These are phyloP conservation scores for Drosophila prostipennis DNA, from an alignment of 2,888 invertebrate species.

Conservation along the genomic window DNA sequence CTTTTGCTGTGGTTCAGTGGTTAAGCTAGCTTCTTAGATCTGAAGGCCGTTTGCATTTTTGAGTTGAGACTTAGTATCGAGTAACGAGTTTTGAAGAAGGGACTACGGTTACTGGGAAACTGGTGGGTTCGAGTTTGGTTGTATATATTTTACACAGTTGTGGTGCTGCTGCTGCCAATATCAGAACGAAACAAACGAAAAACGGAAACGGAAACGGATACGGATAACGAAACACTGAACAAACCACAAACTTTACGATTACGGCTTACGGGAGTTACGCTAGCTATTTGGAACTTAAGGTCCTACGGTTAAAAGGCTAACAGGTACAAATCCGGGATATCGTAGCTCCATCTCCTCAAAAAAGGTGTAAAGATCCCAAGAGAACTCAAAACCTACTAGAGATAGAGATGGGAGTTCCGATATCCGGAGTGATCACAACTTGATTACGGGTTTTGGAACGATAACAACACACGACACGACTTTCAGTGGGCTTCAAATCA, in stretches of 20 bases:
- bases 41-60: constrained; percentile 29
- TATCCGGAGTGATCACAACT: constrained; percentile 26
- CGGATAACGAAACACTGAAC: constrained; percentile 47
- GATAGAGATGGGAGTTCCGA: neutral
- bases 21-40: constrained; percentile 5
- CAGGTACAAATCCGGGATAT: constrained; percentile 43
- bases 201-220: constrained; percentile 15
- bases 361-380: neutral
- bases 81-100: constrained; percentile 32
- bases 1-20: constrained; percentile 54
- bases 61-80: constrained; percentile 23
- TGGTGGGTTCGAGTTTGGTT: constrained; percentile 9
- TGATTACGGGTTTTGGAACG: constrained; percentile 41
- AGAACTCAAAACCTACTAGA: neutral
- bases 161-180: constrained; percentile 23
- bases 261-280: constrained; percentile 40
- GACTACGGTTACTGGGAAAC: constrained; percentile 27
- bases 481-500: constrained; percentile 55
- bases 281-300: constrained; percentile 54
- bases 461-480: constrained; percentile 57
- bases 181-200: constrained; percentile 34
- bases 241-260: constrained; percentile 50
- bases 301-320: constrained; percentile 58
- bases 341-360: constrained; percentile 12
- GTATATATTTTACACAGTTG: constrained; percentile 40